These are phyloP conservation scores for Valencia hispanica DNA, from an alignment of 2,797 vertebrate genomes.

Conservation along the genomic window DNA sequence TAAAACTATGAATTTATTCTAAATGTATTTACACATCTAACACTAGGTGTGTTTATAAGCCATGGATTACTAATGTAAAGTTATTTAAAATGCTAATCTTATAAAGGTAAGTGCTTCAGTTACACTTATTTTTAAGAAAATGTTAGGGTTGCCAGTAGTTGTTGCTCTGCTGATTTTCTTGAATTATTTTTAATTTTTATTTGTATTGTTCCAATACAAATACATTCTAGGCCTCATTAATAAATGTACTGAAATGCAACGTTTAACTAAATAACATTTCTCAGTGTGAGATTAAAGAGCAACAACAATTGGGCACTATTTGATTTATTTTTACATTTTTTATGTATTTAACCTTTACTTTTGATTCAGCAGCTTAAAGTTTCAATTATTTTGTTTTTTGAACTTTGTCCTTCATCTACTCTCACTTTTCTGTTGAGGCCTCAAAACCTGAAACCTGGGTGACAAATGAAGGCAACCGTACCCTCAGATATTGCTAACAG, in stretches of 20 bases:
- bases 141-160: neutral
- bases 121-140: neutral
- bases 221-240: neutral
- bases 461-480: conserved; percentile 11
- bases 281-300: too few species aligned
- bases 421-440: conserved; percentile 1
- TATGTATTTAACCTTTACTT: neutral
- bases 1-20: neutral
- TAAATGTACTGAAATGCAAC: neutral
- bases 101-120: neutral
- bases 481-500: conserved; percentile 41
- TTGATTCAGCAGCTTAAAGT: neutral
- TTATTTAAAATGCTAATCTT: neutral
- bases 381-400: neutral
- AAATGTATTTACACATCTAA: neutral
- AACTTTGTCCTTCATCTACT: neutral
- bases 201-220: too few species aligned
- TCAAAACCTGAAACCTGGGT: conserved; percentile 21
- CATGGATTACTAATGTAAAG: neutral
- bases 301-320: neutral
- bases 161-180: neutral
- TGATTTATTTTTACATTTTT: neutral
- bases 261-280: neutral
- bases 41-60: neutral
- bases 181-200: too few species aligned